phyloP scores from a whole-genome alignment of 2,797 vertebrate species.

The Nyctalus aviator region DNA sequence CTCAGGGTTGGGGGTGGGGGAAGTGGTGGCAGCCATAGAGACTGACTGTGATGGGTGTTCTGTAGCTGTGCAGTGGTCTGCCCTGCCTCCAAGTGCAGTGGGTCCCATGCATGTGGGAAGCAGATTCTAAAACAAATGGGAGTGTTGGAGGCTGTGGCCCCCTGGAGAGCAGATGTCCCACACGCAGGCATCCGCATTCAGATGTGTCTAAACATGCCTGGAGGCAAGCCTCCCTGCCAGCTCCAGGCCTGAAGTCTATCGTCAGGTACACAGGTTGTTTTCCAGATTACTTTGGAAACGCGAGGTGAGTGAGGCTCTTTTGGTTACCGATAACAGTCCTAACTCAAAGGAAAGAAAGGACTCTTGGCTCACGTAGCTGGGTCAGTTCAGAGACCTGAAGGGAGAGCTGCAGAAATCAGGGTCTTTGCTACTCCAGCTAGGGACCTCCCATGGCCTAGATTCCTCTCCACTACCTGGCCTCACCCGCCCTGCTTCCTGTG shows the following conservation, averaged over 20 bases:
- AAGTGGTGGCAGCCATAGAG: accelerated
- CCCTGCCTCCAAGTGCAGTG: background rate
- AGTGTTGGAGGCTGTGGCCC: background rate
- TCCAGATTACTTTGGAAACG: background rate
- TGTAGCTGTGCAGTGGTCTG: accelerated
- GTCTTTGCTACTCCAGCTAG: background rate
- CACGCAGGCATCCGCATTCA: background rate
- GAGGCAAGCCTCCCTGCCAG: background rate
- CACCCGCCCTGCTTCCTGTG: background rate
- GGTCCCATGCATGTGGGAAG: background rate
- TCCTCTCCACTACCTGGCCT: background rate
- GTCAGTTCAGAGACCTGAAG: background rate
- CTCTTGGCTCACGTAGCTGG: background rate
- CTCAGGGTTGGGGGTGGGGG: background rate
- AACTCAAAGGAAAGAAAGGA: conserved; percentile 16
- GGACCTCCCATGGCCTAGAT: background rate
- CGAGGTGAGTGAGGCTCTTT: background rate
- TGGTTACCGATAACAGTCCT: background rate
- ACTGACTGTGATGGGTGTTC: accelerated
- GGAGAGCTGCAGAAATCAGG: background rate
- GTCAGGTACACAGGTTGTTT: background rate
- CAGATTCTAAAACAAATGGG: background rate
- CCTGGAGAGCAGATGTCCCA: background rate
- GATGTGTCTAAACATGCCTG: background rate
- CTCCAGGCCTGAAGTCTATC: background rate